Evolutionary conservation across 2,888 invertebrate genomes (phyloP), one percentile per base, ranked within the genome.

Genomic region (Diarsia brunnea): DNA sequence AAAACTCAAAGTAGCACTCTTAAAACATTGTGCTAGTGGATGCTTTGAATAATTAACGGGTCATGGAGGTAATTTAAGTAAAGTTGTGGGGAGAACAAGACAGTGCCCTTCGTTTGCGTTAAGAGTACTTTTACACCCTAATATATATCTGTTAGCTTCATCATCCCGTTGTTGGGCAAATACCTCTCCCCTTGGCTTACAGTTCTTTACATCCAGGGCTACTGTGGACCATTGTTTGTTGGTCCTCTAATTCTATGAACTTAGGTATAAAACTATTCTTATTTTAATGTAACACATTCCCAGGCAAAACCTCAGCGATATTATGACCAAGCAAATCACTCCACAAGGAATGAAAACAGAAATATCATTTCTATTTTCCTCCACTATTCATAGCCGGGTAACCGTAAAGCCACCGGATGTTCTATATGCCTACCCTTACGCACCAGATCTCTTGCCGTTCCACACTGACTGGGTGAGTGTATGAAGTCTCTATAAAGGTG

Each of bases 361-460:
- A 49, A 75, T 49, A 47, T 21, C 38, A 38, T 72, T 73, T 27
- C 27, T 16, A 51, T 27, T 19, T 73, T 63, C 10, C 21, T n/a
- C 31, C 10, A 21, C 21, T 43, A 31, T 69, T 68, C 38, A 16
- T 31, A 38, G 4, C 74, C 10, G 12, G 45, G 31, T n/a, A n/a
- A 68, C 45, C 58, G 67, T 75, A 27, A 80, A 81, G n/a, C 51
- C 49, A 69, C 49, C 21, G 61, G 10, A n/a, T 49, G 68, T 61
- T 43, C 53, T 70, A 10, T 67, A n/a, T 63, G 58, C 51, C 31
- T 49, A 69, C 10, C 81, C 19, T 19, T 16, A 53, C 76, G 76
- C 79, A 76, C 70, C 76, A 64, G 38, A 19, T 49, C 11, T 16
- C 12, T 19, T 19, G 61, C 38, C 16, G 53, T 24, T 67, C 14